Evolutionary conservation across 2,113 vertebrate genomes (phyloP).

Genomic region (Melozone crissalis): DNA sequence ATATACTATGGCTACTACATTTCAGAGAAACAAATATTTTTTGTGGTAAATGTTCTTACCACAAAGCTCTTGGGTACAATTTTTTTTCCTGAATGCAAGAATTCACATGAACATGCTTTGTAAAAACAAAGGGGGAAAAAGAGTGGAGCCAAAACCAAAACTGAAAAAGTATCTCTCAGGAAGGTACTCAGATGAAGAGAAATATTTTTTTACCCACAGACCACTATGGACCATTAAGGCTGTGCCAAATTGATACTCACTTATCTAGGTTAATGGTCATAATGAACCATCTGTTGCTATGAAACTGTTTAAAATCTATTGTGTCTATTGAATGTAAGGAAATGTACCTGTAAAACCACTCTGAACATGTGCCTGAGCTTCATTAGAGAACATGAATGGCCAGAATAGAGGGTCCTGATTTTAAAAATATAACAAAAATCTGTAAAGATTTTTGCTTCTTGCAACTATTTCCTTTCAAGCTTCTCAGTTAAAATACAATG

Average conservation of each 20-base stretch:
- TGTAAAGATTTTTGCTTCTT: background rate
- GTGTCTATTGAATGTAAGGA: constrained; percentile 42
- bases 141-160: background rate
- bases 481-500: background rate
- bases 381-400: background rate
- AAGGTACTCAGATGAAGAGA: background rate
- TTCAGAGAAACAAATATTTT: background rate
- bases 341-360: constrained; percentile 33
- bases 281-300: constrained; percentile 39
- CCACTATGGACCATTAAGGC: background rate
- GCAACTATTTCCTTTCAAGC: background rate
- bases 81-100: background rate
- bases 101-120: background rate
- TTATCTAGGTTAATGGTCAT: constrained; percentile 41
- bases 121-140: background rate
- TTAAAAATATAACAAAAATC: background rate
- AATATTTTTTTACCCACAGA: constrained; percentile 1
- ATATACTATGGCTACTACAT: background rate
- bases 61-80: background rate
- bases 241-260: constrained; percentile 10
- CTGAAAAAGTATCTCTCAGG: background rate
- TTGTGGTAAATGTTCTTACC: background rate
- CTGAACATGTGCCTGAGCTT: background rate
- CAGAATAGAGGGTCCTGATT: background rate
- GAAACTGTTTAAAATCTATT: constrained; percentile 60